Evolutionary conservation across 2,888 invertebrate genomes (phyloP), one percentile per base, ranked within the genome.

Genomic region (Sialis lutaria): DNA sequence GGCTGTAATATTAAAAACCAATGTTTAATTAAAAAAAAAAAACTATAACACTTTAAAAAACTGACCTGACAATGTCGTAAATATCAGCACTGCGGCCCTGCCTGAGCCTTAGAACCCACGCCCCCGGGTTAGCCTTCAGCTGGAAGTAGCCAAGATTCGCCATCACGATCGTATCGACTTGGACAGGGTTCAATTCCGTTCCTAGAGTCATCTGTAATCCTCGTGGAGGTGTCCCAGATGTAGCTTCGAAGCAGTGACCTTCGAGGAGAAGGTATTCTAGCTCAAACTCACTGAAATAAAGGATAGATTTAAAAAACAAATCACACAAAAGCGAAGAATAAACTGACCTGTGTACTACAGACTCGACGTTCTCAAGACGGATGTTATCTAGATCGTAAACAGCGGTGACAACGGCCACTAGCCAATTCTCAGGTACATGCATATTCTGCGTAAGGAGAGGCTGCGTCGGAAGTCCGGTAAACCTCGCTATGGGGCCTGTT

Each of bases 101-200:
- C 33, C 98, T 72, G 5, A 98, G 72, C 5, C 82, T 73, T 50
- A 98, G 65, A 22, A 83, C 69, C 97, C 97, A 98, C 7, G 91
- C 88, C 1, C 98, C 98, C 1, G 98, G 97, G 64, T 89, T 92
- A 0, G 97, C 97, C 68, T 97, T 97, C 33, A 98, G 69, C 68
- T 93, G 92, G 72, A 98, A 97, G 67, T 98, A 98, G 9, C 98
- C 98, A 55, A 99, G 73, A 68, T 99, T 98, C 6, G 97, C 97
- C 98, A 99, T 99, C n/a, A 98, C 97, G 55, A 97, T 97, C 12
- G 98, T 98, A 65, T 98, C 98, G 55, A 89, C 85, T 53, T 80
- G 73, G 6, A 82, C 77, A 0, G 86, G 82, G 49, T 76, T 69
- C n/a, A 72, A 73, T 51, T 82, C 77, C 0, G 90, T 87, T 41